These are phyloP conservation scores for Cromileptes altivelis DNA, from an alignment of 2,113 vertebrate species.

Conservation along the genomic window DNA sequence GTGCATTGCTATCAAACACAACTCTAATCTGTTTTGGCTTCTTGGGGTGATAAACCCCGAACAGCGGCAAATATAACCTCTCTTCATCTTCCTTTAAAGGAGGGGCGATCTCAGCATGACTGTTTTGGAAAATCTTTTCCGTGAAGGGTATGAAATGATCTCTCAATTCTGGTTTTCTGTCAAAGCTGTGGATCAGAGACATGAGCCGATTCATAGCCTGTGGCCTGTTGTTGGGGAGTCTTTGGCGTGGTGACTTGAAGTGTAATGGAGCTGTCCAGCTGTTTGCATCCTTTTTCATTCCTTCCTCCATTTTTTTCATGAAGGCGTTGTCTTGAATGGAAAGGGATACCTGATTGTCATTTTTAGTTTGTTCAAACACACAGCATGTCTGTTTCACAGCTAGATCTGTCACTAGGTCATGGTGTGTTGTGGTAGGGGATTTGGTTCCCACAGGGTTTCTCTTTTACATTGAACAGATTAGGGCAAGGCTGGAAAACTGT, in stretches of 20 bases:
- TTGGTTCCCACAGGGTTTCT: too few relatives aligned
- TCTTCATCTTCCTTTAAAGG: too few relatives aligned
- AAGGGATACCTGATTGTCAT: constrained; percentile 31
- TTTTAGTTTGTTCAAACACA: constrained; percentile 26
- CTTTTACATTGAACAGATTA: not conserved
- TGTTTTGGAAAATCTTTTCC: not conserved
- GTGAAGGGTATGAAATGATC: not conserved
- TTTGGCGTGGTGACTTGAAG: constrained; percentile 7
- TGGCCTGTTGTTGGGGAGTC: constrained; percentile 28
- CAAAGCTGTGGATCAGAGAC: constrained; percentile 24
- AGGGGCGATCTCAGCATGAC: constrained; percentile 4
- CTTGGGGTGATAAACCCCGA: constrained; percentile 12
- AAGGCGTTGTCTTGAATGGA: constrained; percentile 25
- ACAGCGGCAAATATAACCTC: not conserved
- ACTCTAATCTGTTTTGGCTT: constrained; percentile 6
- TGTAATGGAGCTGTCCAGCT: constrained; percentile 43
- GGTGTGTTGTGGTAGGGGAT: too few relatives aligned
- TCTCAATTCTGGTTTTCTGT: constrained; percentile 14
- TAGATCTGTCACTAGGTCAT: too few relatives aligned
- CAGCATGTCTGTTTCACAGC: constrained; percentile 16
- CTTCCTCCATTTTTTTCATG: constrained; percentile 40
- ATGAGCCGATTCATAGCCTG: constrained; percentile 20
- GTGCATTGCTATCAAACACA: not conserved
- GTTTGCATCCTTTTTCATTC: not conserved
- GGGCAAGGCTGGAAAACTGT: constrained; percentile 13